Conservation (phyloP, 2,113 vertebrate species). For the Myrmecophaga tridactyla region DNA sequence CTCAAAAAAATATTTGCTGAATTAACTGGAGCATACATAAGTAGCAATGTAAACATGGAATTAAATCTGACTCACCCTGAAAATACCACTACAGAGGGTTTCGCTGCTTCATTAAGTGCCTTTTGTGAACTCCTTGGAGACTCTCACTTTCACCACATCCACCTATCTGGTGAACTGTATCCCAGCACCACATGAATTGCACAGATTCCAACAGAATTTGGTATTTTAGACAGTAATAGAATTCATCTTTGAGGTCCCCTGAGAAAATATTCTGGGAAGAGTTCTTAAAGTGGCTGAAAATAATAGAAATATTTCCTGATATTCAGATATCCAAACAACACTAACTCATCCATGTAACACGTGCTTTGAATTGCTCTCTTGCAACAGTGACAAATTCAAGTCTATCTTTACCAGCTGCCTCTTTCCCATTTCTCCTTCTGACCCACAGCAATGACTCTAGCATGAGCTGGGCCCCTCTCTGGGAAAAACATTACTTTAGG, state of each 20-base stretch:
- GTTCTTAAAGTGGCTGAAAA: not conserved
- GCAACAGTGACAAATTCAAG: not conserved
- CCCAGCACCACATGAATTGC: not conserved
- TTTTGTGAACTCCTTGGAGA: not conserved
- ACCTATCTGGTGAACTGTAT: not conserved
- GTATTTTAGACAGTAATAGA: not conserved
- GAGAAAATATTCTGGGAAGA: not conserved
- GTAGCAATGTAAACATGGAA: too few relatives aligned
- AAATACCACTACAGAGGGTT: not conserved
- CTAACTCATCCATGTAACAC: not conserved
- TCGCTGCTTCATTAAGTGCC: too few relatives aligned
- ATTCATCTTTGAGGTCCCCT: not conserved
- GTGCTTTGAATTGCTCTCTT: not conserved
- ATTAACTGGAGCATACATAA: not conserved
- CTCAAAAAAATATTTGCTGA: not conserved
- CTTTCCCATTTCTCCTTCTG: not conserved
- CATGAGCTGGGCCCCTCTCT: accelerated
- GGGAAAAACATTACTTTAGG: accelerated
- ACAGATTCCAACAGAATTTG: not conserved
- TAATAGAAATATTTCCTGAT: not conserved
- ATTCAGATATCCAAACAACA: not conserved
- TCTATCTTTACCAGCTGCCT: not conserved
- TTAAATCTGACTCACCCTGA: not conserved
- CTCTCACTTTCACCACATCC: accelerated
- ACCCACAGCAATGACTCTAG: not conserved